Evolutionary conservation across 2,113 vertebrate species (phyloP), one percentile per base, ranked within the genome.

Genomic region (Poecilia latipinna): DNA sequence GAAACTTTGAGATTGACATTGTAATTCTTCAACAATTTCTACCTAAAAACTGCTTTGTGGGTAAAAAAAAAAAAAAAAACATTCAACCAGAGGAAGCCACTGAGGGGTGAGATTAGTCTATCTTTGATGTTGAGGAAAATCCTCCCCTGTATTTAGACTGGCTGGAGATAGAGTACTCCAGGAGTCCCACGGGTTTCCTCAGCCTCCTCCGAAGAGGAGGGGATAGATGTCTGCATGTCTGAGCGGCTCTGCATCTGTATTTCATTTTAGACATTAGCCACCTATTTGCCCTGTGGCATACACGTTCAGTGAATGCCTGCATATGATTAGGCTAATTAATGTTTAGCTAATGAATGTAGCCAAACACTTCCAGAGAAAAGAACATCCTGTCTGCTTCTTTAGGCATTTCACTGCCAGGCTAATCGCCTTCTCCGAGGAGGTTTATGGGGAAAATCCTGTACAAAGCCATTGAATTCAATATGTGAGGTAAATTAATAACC

Each of bases 251-350:
- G 37, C 19, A 72, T 75, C 72, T 44, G 62, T 60, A 35, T 80
- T 82, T 82, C 32, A 84, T 70, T 81, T 75, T 66, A 24, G 24
- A 86, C 82, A 85, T 74, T 61, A 69, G 62, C 67, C 57, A 61
- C 77, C 77, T 72, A 69, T 78, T 83, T 65, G 65, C 76, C 86
- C 84, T 39, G 32, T 69, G 80, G 89, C 82, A 70, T 24, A 44
- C 32, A 42, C 51, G 77, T 82, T 78, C 61, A 84, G 80, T 88
- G 86, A 90, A 87, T 82, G 86, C 82, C 72, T 90, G 75, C 70
- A 88, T 83, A 83, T 84, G 86, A 93, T 93, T 90, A 87, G 81
- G 62, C 63, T 63, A 77, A 89, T 87, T 81, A 86, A 73, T 65
- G 74, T 64, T 72, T 70, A 74, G 60, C 51, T 33, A 77, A 67